phyloP scores from a whole-genome alignment of 2,888 invertebrate species.

The Phlogophora meticulosa region DNA sequence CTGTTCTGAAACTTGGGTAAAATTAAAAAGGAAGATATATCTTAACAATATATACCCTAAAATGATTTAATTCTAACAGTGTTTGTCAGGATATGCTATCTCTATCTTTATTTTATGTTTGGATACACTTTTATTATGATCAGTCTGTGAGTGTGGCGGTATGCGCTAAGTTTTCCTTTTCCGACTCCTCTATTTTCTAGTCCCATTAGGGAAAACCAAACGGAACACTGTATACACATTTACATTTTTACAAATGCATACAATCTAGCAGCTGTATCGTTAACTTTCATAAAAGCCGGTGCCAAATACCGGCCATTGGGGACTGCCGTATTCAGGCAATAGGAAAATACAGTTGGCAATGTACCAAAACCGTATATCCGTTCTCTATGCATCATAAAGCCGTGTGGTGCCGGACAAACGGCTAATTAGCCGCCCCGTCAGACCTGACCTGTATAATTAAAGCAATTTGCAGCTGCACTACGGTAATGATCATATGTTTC shows the following conservation, averaged over 20 bases:
- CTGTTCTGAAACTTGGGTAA: constrained; percentile 2
- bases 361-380: constrained; percentile 35
- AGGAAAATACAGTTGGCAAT: constrained; percentile 49
- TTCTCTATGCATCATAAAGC: constrained; percentile 49
- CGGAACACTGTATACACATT: neutral
- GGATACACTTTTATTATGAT: neutral
- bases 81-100: too few species aligned
- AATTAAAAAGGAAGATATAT: too few species aligned
- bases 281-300: constrained; percentile 36
- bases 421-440: constrained; percentile 35
- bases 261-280: constrained; percentile 45
- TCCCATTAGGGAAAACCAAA: constrained; percentile 9
- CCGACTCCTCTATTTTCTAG: neutral
- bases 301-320: constrained; percentile 44
- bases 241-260: constrained; percentile 18
- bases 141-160: neutral
- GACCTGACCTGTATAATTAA: constrained; percentile 54
- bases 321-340: constrained; percentile 15
- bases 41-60: too few species aligned
- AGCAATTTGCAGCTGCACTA: constrained; percentile 59
- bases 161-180: neutral
- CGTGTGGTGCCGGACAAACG: constrained; percentile 25
- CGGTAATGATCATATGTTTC: constrained; percentile 64
- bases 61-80: too few species aligned
- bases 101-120: neutral